Evolutionary conservation across 2,113 vertebrate species (phyloP), one percentile per base, ranked within the genome.

Genomic region (Paralichthys olivaceus): DNA sequence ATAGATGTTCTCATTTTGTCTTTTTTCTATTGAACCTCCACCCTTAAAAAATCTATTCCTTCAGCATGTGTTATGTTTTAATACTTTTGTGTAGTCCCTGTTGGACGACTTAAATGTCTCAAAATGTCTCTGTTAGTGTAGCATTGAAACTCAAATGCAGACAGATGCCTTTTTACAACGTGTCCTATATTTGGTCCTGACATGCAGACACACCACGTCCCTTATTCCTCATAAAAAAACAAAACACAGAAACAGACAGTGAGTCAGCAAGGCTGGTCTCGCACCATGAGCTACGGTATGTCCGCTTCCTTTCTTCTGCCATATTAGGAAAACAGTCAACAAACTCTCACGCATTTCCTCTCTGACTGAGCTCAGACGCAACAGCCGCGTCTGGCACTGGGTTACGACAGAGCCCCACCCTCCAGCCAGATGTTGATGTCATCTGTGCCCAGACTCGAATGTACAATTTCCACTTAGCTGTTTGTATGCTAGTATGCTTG

Each of bases 301-400:
- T 81, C 78, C 59, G 40, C 74, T 75, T 88, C 78, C 81, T 77
- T 70, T 73, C 45, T 12, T 47, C 71, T 85, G 77, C 87, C 88
- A 87, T 91, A 92, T 91, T 80, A 90, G 88, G 86, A 78, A 83
- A 87, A 79, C 69, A 75, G 72, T 77, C 83, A 84, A 85, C 89
- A 86, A 85, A 49, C 75, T 60, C 67, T 80, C 59, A 81, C 17
- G 54, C 69, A 68, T 77, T 90, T 90, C 84, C 86, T 85, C 57
- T 83, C 26, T 66, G 56, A 43, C 69, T 15, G 61, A 73, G 69
- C 72, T 14, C n/a, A 56, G 58, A 53, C 4, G 26, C 66, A 83
- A 61, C 64, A 80, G 77, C 67, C 12, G 77, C 63, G 77, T 47
- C 69, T 49, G 53, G 61, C 65, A 72, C 57, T 8, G 26, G 57